phyloP scores from a whole-genome alignment of 1,140 invertebrate genomes.

The Sarcophaga bullata region DNA sequence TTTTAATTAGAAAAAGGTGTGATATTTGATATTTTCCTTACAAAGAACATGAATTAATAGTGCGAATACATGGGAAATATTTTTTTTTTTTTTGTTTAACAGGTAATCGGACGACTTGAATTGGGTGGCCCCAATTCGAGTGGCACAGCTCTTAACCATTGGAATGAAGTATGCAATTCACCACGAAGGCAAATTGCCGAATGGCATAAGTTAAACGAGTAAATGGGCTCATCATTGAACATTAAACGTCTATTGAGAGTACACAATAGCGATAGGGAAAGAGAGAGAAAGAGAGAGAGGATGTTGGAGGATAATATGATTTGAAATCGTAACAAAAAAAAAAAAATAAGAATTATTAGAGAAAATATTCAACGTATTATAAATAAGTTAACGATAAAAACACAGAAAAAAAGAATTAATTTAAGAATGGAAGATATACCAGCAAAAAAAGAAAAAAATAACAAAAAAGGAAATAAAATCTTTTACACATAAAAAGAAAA shows the following conservation, averaged over 20 bases:
- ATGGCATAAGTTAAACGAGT: conserved; percentile 97
- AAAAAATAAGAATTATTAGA: conserved; percentile 41
- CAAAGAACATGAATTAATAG: too few species aligned
- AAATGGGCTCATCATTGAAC: conserved; percentile 56
- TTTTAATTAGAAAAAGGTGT: too few species aligned
- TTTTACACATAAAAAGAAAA: conserved; percentile 44
- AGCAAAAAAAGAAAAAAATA: conserved; percentile 33
- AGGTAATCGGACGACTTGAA: conserved; percentile 95
- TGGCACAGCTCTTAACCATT: conserved; percentile 89
- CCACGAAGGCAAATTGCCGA: conserved; percentile 97
- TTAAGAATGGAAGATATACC: conserved; percentile 23
- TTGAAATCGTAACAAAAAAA: conserved; percentile 45
- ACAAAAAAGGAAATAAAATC: conserved; percentile 34
- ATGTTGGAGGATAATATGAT: neutral
- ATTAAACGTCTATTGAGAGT: conserved; percentile 30
- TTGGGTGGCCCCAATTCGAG: conserved; percentile 82
- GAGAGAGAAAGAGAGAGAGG: neutral
- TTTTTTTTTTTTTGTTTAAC: conserved; percentile 44
- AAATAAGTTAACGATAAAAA: conserved; percentile 34
- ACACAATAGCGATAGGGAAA: conserved; percentile 17
- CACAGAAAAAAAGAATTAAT: conserved; percentile 44
- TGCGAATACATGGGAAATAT: too few species aligned
- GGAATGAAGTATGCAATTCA: conserved; percentile 95
- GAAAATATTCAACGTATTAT: conserved; percentile 42
- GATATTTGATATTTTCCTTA: too few species aligned